Evolutionary conservation across 2,888 invertebrate genomes (phyloP).

Genomic region (Hyalella azteca): DNA sequence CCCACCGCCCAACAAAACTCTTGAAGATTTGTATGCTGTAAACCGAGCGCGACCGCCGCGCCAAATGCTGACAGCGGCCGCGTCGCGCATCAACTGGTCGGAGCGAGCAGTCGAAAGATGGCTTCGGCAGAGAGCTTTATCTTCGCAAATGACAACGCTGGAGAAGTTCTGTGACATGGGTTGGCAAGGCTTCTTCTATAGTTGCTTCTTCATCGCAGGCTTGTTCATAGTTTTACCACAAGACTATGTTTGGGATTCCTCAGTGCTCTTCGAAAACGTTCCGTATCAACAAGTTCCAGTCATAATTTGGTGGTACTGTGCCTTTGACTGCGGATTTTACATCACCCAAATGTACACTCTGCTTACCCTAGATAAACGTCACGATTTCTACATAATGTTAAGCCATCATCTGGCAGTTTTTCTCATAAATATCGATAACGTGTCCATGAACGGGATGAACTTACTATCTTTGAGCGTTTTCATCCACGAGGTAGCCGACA

Average conservation of each 20-base stretch:
- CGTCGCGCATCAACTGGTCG: neutral
- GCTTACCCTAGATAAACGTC: neutral
- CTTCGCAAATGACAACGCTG: conserved; percentile 13
- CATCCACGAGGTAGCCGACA: neutral
- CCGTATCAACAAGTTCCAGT: neutral
- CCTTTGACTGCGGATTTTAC: conserved; percentile 4
- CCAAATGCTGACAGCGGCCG: neutral
- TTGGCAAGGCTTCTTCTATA: neutral
- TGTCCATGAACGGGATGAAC: neutral
- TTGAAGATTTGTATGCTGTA: neutral
- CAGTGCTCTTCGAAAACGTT: neutral
- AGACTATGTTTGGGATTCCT: neutral
- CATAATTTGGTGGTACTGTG: conserved; percentile 1
- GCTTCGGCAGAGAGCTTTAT: conserved; percentile 2
- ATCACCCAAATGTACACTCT: neutral
- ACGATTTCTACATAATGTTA: conserved; percentile 8
- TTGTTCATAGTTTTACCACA: neutral
- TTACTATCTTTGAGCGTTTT: neutral
- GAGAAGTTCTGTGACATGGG: neutral
- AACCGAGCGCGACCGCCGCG: conserved; percentile 5
- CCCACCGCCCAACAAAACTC: neutral
- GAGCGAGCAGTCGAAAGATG: neutral
- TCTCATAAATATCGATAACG: neutral
- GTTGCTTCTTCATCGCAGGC: neutral
- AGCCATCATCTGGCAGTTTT: neutral